phyloP scores from a whole-genome alignment of 2,797 vertebrate genomes.

The Pachyuromys duprasi region DNA sequence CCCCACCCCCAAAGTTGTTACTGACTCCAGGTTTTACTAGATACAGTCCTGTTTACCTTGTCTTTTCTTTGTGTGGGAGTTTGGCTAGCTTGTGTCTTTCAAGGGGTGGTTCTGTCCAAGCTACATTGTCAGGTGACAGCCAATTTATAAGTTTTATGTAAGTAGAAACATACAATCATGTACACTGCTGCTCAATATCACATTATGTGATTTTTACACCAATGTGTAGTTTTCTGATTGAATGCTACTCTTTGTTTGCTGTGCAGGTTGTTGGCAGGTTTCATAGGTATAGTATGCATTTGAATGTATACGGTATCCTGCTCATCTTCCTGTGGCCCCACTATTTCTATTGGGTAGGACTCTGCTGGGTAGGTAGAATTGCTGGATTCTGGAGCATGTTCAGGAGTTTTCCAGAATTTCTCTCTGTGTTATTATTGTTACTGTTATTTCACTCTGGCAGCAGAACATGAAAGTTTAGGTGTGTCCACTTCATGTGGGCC shows the following conservation, averaged over 20 bases:
- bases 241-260: background rate
- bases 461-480: background rate
- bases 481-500: background rate
- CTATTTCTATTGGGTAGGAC: background rate
- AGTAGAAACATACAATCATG: background rate
- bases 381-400: background rate
- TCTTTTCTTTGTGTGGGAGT: background rate
- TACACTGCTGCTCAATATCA: no score
- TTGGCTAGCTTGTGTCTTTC: background rate
- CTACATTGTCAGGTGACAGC: background rate
- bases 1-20: background rate
- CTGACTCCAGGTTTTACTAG: background rate
- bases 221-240: rapidly evolving
- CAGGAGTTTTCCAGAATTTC: background rate
- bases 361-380: no score
- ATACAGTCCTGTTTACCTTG: background rate
- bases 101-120: background rate
- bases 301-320: no score
- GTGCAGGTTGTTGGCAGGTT: background rate
- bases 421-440: background rate
- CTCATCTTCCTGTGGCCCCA: no score
- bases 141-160: background rate
- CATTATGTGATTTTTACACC: background rate
- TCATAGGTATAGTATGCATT: background rate
- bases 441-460: background rate